These are phyloP conservation scores for Leptarthrus brevirostris DNA, from an alignment of 2,888 invertebrate species.

Conservation along the genomic window DNA sequence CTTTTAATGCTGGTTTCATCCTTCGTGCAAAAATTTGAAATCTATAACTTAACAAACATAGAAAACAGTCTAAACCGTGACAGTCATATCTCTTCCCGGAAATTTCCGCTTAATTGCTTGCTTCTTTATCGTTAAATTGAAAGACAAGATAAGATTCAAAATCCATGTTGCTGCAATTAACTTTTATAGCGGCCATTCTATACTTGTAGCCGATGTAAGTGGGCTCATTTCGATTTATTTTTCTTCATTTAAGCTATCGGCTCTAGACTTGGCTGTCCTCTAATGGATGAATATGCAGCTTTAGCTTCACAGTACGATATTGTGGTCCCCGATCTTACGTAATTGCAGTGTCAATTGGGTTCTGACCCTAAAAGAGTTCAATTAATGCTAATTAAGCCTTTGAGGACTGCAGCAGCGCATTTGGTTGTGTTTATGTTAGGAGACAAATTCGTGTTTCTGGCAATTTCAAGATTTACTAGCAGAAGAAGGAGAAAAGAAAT, in stretches of 20 bases:
- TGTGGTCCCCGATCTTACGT: background rate
- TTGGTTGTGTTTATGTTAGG: conserved; percentile 16
- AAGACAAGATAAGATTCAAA: background rate
- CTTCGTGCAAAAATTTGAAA: no score
- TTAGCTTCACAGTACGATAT: background rate
- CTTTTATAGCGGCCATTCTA: background rate
- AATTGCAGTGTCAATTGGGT: conserved; percentile 32
- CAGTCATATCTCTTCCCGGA: no score
- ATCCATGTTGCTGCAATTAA: background rate
- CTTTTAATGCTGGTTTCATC: no score
- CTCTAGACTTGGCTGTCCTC: no score
- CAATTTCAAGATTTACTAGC: no score
- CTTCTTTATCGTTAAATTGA: no score
- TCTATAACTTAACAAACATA: no score
- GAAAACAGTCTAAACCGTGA: no score
- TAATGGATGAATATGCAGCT: background rate
- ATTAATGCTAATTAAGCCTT: conserved; percentile 39
- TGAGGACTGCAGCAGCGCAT: conserved; percentile 4
- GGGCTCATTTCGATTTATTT: no score
- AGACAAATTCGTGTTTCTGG: background rate
- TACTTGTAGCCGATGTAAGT: background rate
- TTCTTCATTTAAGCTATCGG: no score
- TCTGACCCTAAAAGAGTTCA: conserved; percentile 44
- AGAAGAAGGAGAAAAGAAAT: no score
- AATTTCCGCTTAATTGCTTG: no score